Percentiles rank a stretch among this genome's conserved stretches.
Evolutionary conservation across 2,113 vertebrate species (phyloP).

Genomic region (Mormyrus iriodes): DNA sequence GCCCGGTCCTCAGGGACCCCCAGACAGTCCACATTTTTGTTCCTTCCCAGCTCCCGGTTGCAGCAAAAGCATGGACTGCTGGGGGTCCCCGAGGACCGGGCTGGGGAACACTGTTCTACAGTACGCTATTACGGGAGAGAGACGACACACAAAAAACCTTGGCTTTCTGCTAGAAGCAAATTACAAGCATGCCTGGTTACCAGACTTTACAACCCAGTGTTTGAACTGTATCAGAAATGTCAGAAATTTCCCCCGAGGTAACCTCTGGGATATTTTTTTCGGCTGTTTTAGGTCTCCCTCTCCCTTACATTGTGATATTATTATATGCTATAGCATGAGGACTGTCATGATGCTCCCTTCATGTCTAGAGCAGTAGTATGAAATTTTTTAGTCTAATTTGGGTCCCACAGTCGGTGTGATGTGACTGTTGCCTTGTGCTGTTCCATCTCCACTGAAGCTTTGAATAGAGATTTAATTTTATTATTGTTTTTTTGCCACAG

Average conservation of each 20-base stretch:
- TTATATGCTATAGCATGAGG: background rate
- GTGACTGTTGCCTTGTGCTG: background rate
- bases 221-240: background rate
- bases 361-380: background rate
- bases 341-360: background rate
- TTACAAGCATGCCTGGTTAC: slow-evolving; percentile 11
- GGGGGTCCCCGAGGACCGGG: background rate
- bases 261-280: background rate
- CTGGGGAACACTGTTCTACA: slow-evolving; percentile 4
- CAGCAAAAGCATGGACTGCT: background rate
- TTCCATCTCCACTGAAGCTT: slow-evolving; percentile 23
- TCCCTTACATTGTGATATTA: background rate
- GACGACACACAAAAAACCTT: background rate
- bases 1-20: background rate
- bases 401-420: background rate
- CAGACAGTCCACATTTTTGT: no score
- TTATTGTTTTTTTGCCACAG: slow-evolving; percentile 11
- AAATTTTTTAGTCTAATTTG: background rate
- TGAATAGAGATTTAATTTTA: slow-evolving; percentile 19
- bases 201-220: background rate
- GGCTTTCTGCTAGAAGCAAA: background rate
- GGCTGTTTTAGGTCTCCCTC: background rate
- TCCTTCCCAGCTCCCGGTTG: background rate
- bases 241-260: background rate
- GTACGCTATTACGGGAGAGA: background rate